Base-by-base conservation (phyloP, 1,140 invertebrate genomes). In the Aphaenogaster ashmeadi region DNA sequence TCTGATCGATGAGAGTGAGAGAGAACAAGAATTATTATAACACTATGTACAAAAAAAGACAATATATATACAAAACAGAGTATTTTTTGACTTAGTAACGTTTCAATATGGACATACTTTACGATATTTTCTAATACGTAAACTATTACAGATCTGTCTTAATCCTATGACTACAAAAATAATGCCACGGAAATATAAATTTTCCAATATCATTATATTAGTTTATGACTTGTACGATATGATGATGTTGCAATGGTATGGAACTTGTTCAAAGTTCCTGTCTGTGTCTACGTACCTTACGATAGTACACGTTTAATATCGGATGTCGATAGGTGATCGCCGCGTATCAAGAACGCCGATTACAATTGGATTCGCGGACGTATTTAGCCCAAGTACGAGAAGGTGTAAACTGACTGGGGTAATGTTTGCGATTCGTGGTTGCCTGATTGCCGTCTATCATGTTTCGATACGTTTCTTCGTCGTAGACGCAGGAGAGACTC, bases 361-460 rank as follows among this genome's bases (percentile, higher is more conserved):
- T 96, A 89, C 97, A 97, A 56, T 96, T 96, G 0, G 97, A 97
- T 92, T 97, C 97, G 56, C 97, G 95, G 0, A 97, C 96, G 88
- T 97, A 97, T 91, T 97, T 97, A 0, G 97, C 97, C 97, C 97
- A 97, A 0, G 97, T 97, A 89, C 97, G 96, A 86, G 96, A 96
- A 13, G 96, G 96, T 0, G 96, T 96, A 5, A 96, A 85, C 87
- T 97, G 96, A 66, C 97, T 96, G 2, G 96, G 94, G 54, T 97
- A 96, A 3, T 96, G 96, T 78, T 96, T 96, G 80, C 96, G 94
- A 60, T 89, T 91, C 0, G 95, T 93, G 1, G 95, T 95, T 13
- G 94, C 95, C 67, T 95, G 95, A 83, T 96, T 97, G 2, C 96
- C 93, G 3, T 96, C 94, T 15, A 95, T 93, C 79, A 96, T 94